phyloP scores from a whole-genome alignment of 2,888 invertebrate species.

The Cremastobaeus sp. region DNA sequence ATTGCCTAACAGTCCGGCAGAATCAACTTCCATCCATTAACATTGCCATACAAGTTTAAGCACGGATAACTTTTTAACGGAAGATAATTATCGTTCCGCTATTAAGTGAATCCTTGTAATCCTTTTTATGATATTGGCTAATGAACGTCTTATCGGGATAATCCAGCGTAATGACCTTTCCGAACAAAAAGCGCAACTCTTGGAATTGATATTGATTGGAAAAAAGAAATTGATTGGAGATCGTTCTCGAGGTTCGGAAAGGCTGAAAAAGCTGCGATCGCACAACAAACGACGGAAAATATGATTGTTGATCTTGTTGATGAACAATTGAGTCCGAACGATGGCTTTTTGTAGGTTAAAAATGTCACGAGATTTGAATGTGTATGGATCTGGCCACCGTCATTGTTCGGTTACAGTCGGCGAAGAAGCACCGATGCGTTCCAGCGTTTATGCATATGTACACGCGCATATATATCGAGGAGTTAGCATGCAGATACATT shows the following conservation, averaged over 20 bases:
- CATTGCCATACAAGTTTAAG: no score
- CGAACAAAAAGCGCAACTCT: constrained; percentile 5
- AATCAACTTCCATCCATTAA: no score
- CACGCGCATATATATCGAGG: constrained; percentile 29
- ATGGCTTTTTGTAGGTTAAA: constrained; percentile 38
- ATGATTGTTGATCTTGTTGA: constrained; percentile 14
- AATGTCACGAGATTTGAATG: constrained; percentile 32
- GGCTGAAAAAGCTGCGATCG: neutral
- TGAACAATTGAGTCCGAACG: constrained; percentile 27
- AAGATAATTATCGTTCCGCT: constrained; percentile 9
- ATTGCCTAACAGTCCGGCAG: no score
- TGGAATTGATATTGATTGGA: constrained; percentile 8
- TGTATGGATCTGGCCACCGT: constrained; percentile 14
- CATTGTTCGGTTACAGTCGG: constrained; percentile 37
- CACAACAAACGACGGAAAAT: constrained; percentile 13
- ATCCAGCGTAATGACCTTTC: neutral
- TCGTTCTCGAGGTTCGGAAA: constrained; percentile 1
- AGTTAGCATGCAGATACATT: constrained; percentile 50
- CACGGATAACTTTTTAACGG: no score
- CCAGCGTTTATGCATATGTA: constrained; percentile 37
- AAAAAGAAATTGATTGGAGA: neutral
- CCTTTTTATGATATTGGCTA: constrained; percentile 16
- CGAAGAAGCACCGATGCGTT: constrained; percentile 43
- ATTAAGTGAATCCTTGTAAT: constrained; percentile 18
- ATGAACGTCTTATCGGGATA: constrained; percentile 15